Base-by-base conservation (phyloP, 2,888 invertebrate genomes). In the Pammene fasciana region DNA sequence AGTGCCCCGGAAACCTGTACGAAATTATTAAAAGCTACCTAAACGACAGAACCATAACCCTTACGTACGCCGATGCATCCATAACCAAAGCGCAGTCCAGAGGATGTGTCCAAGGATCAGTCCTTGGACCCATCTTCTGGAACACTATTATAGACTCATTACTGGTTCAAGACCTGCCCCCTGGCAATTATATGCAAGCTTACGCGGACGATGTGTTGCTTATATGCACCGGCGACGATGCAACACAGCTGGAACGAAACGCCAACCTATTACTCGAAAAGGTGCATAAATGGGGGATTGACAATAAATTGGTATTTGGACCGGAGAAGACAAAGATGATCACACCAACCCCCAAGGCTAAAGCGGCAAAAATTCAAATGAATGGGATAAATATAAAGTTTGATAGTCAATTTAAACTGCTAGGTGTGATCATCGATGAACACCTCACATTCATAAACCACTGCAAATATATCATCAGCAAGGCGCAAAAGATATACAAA, bases 91-190 rank as follows among this genome's bases (percentile, higher is more conserved):
- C 8, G 46, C 8, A 4, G 14, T 14, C n/a, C n/a, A n/a, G n/a
- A n/a, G n/a, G n/a, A n/a, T n/a, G n/a, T n/a, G n/a, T n/a, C n/a
- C n/a, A n/a, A n/a, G 46, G 46, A 46, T 46, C 46, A 46, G 46
- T 46, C 46, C 46, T 46, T 5, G 46, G 46, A n/a, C 46, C 46
- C 14, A n/a, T 46, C n/a, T 46, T 46, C 14, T 46, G 46, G 46
- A 46, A 46, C 14, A 5, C 8, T 5, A 46, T 46, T 5, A 46
- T 46, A 4, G 46, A 46, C 14, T 14, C 46, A 46, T 14, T 46
- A 14, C 14, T 46, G 8, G 14, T 4, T 4, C 46, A 5, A 4
- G 8, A 3, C 3, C 8, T 46, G 14, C 46, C 46, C 3, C 2
- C 46, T 5, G 14, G 14, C 46, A 46, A 46, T n/a, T 46, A 46